Conservation (phyloP, 2,113 vertebrate genomes). For the Poeciliopsis retropinna region DNA sequence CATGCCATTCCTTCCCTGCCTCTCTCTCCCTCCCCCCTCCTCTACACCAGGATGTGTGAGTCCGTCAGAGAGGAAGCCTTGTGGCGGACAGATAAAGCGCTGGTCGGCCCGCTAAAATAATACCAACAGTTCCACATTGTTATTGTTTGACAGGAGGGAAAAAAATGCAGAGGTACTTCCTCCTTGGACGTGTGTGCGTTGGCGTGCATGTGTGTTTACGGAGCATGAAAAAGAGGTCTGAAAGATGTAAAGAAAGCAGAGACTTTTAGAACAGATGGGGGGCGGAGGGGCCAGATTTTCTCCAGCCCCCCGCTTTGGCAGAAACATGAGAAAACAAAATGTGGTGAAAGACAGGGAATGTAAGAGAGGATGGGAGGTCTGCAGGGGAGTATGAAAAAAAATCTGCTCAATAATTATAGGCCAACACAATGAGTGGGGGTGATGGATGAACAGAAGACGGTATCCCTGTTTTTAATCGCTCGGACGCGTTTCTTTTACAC, state of each 20-base stretch:
- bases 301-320: neutral
- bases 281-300: slow-evolving; percentile 9
- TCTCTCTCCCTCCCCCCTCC: slow-evolving; percentile 33
- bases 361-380: slow-evolving; percentile 49
- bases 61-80: slow-evolving; percentile 84
- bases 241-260: slow-evolving; percentile 47
- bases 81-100: slow-evolving; percentile 87
- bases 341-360: slow-evolving; percentile 56
- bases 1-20: slow-evolving; percentile 32
- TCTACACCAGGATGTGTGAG: slow-evolving; percentile 78
- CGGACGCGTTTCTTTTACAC: neutral
- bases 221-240: slow-evolving; percentile 35
- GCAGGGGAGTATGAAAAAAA: slow-evolving; percentile 11
- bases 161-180: slow-evolving; percentile 78
- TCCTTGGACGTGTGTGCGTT: slow-evolving; percentile 29
- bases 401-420: slow-evolving; percentile 8
- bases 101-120: slow-evolving; percentile 81
- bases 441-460: slow-evolving; percentile 14
- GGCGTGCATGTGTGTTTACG: slow-evolving; percentile 11
- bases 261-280: slow-evolving; percentile 23
- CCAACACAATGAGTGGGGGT: slow-evolving; percentile 24
- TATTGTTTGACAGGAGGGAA: slow-evolving; percentile 77
- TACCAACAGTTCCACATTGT: slow-evolving; percentile 79
- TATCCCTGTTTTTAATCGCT: slow-evolving; percentile 9
- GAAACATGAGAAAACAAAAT: slow-evolving; percentile 49